These are phyloP conservation scores for Acrocera orbiculus DNA, from an alignment of 2,888 invertebrate species.

Conservation along the genomic window DNA sequence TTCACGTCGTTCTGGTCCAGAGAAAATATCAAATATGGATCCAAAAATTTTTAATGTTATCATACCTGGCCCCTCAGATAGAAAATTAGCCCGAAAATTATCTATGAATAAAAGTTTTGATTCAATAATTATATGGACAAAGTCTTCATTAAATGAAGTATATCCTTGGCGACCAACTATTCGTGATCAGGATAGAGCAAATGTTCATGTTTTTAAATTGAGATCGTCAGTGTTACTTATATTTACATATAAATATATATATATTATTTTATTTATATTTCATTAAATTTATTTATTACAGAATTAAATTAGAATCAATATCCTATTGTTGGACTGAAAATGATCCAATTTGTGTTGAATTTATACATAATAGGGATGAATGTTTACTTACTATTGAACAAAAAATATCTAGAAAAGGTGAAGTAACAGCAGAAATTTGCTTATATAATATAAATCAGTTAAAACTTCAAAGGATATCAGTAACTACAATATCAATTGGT, in stretches of 20 bases:
- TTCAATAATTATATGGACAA: slow-evolving; percentile 67
- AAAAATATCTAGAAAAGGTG: slow-evolving; percentile 50
- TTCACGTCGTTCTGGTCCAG: slow-evolving; percentile 34
- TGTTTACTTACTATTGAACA: slow-evolving; percentile 63
- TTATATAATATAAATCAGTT: slow-evolving; percentile 36
- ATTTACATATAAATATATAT: slow-evolving; percentile 13
- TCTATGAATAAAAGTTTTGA: slow-evolving; percentile 28
- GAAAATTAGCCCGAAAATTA: slow-evolving; percentile 25
- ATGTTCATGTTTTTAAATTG: slow-evolving; percentile 64
- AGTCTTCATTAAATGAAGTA: slow-evolving; percentile 65
- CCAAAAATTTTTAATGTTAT: slow-evolving; percentile 40
- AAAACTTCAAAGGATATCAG: slow-evolving; percentile 44
- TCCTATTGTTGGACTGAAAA: slow-evolving; percentile 74
- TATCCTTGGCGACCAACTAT: slow-evolving; percentile 84
- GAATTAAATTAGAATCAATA: slow-evolving; percentile 52
- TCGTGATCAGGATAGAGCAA: slow-evolving; percentile 71
- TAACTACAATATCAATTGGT: slow-evolving; percentile 51
- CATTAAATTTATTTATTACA: slow-evolving; percentile 23
- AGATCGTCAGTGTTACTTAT: slow-evolving; percentile 43
- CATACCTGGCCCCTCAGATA: slow-evolving; percentile 26
- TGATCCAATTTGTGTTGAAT: slow-evolving; percentile 67
- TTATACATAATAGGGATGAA: slow-evolving; percentile 51
- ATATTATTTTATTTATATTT: slow-evolving; percentile 9
- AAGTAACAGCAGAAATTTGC: slow-evolving; percentile 53
- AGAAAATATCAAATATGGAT: slow-evolving; percentile 48